Conservation (phyloP, 2,113 vertebrate species). For the Lophura nycthemera region DNA sequence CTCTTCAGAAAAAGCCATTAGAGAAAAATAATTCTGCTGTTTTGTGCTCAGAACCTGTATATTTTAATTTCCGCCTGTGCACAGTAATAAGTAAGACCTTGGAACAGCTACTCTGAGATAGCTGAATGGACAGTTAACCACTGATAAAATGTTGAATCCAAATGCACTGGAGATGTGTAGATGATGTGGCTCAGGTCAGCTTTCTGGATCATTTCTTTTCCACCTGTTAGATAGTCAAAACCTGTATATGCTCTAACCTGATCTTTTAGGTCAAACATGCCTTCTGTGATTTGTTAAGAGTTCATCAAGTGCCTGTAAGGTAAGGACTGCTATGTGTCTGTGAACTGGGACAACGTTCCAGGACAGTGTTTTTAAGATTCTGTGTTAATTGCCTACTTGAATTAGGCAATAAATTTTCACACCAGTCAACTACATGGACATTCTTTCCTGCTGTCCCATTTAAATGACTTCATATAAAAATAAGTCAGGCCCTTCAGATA, state of each 20-base stretch:
- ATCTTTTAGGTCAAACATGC: neutral
- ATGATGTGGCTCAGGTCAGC: fast-evolving
- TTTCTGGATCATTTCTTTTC: neutral
- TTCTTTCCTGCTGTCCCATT: neutral
- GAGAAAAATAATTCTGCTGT: neutral
- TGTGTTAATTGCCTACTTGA: neutral
- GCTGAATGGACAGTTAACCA: neutral
- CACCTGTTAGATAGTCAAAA: neutral
- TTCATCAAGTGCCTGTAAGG: fast-evolving
- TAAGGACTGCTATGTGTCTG: neutral
- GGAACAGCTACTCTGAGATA: neutral
- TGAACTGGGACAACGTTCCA: neutral
- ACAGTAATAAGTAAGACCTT: neutral
- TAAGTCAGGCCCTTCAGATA: constrained; percentile 8
- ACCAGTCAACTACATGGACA: neutral
- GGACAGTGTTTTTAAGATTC: neutral
- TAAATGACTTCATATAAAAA: neutral
- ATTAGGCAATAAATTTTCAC: neutral
- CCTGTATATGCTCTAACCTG: neutral
- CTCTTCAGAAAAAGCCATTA: neutral
- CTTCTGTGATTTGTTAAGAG: neutral
- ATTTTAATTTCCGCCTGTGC: neutral
- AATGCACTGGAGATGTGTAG: neutral
- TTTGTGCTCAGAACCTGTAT: neutral
- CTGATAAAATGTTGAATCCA: neutral